These are phyloP conservation scores for Tapera naevia DNA, from an alignment of 2,797 vertebrate species.

Conservation along the genomic window DNA sequence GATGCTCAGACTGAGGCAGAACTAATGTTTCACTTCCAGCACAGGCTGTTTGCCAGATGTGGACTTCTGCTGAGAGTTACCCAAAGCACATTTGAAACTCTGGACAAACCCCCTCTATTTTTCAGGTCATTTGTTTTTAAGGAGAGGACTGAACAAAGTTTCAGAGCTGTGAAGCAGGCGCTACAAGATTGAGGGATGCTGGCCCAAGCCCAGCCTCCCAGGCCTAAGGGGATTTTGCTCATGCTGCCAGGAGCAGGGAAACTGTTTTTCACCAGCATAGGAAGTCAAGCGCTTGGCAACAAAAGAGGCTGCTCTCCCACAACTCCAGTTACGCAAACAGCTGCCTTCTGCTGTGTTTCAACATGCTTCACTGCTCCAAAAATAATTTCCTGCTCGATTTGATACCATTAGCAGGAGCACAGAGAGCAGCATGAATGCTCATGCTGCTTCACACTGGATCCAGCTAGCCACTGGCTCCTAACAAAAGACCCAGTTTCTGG, in stretches of 20 bases:
- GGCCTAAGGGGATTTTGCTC: constrained; percentile 26
- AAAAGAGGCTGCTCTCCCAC: constrained; percentile 51
- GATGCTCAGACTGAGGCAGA: not conserved
- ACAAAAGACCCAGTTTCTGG: not conserved
- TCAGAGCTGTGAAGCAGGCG: not conserved
- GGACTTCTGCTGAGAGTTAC: not conserved
- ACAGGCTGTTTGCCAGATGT: not conserved
- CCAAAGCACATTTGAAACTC: not conserved
- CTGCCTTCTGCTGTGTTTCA: constrained; percentile 66
- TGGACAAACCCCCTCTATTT: not conserved
- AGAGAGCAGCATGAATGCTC: not conserved
- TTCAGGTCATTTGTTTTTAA: not conserved
- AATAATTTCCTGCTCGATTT: constrained; percentile 70
- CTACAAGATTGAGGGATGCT: not conserved
- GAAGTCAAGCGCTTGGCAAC: constrained; percentile 48
- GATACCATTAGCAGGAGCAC: constrained; percentile 42
- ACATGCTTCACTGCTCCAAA: constrained; percentile 57
- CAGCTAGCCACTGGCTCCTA: not conserved
- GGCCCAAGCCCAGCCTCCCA: not conserved
- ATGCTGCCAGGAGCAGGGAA: not conserved
- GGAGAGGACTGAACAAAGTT: not conserved
- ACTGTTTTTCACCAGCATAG: constrained; percentile 41
- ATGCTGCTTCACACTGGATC: not conserved
- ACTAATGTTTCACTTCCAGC: not conserved
- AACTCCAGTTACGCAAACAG: constrained; percentile 58